Conservation (phyloP, 2,888 invertebrate genomes). For the Chrysina gloriosa region DNA sequence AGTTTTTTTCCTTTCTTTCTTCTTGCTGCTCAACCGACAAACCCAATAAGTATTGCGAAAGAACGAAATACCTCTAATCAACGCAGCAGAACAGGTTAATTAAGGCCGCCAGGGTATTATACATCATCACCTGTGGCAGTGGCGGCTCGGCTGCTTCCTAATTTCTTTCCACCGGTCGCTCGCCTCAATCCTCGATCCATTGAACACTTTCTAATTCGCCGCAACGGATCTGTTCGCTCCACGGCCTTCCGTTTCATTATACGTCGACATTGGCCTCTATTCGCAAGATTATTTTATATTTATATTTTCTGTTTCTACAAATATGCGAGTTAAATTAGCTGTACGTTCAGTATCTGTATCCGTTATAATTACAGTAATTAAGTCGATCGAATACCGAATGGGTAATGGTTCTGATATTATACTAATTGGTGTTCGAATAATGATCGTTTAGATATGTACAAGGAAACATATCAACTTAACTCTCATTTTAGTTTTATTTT, state of each 20-base stretch:
- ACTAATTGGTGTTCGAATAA: no score
- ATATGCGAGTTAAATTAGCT: no score
- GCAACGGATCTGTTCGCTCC: conserved; percentile 43
- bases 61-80: conserved; percentile 49
- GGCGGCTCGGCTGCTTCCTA: conserved; percentile 50
- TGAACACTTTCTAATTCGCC: conserved; percentile 51
- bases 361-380: no score
- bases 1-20: not conserved
- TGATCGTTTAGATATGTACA: no score
- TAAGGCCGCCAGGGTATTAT: conserved; percentile 53
- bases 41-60: conserved; percentile 39
- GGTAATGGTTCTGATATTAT: no score
- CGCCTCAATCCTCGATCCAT: conserved; percentile 46
- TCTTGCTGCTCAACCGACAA: conserved; percentile 14
- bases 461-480: no score
- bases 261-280: conserved; percentile 25
- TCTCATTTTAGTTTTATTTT: no score
- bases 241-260: conserved; percentile 29
- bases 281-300: not conserved
- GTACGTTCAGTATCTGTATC: no score
- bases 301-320: conserved; percentile 1
- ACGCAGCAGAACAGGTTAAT: conserved; percentile 54
- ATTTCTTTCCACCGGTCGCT: conserved; percentile 41
- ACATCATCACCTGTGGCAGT: conserved; percentile 53
- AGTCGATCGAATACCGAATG: no score